phyloP scores from a whole-genome alignment of 2,797 vertebrate species.

The Adrianichthys oophorus region DNA sequence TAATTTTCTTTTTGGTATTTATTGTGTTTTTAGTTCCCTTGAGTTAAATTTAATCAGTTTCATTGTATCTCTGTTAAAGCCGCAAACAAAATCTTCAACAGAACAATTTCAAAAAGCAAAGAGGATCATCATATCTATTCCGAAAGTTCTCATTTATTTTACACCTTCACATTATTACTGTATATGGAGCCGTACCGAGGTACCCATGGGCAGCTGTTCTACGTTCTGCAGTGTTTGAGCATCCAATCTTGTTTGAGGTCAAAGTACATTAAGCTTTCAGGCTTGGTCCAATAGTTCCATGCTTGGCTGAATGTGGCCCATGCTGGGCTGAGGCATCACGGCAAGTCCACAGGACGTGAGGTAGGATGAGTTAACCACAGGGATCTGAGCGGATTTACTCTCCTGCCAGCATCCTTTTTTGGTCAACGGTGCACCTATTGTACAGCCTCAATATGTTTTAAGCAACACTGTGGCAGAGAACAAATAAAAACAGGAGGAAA shows the following conservation, averaged over 20 bases:
- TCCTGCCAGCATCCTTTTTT: constrained; percentile 91
- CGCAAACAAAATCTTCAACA: background rate
- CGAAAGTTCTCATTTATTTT: constrained; percentile 30
- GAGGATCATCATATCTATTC: constrained; percentile 30
- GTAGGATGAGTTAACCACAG: constrained; percentile 93
- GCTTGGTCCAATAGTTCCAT: constrained; percentile 66
- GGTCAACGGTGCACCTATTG: constrained; percentile 84
- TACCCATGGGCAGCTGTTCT: constrained; percentile 27
- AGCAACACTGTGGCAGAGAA: constrained; percentile 81
- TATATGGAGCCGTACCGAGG: constrained; percentile 41
- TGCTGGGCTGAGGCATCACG: constrained; percentile 53
- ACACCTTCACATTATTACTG: constrained; percentile 46
- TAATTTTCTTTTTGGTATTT: too few species aligned
- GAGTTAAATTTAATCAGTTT: background rate
- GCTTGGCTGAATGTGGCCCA: constrained; percentile 55
- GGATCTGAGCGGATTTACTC: constrained; percentile 98
- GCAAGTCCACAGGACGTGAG: constrained; percentile 56
- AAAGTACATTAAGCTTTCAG: constrained; percentile 75
- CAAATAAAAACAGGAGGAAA: constrained; percentile 17
- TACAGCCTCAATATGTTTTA: constrained; percentile 88
- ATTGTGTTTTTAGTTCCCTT: background rate
- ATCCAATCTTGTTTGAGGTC: constrained; percentile 89
- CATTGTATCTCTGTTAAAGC: background rate
- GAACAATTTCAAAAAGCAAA: constrained; percentile 15
- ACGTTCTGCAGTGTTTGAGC: constrained; percentile 62